Evolutionary conservation across 2,888 invertebrate genomes (phyloP).

Genomic region (Dioctria linearis): DNA sequence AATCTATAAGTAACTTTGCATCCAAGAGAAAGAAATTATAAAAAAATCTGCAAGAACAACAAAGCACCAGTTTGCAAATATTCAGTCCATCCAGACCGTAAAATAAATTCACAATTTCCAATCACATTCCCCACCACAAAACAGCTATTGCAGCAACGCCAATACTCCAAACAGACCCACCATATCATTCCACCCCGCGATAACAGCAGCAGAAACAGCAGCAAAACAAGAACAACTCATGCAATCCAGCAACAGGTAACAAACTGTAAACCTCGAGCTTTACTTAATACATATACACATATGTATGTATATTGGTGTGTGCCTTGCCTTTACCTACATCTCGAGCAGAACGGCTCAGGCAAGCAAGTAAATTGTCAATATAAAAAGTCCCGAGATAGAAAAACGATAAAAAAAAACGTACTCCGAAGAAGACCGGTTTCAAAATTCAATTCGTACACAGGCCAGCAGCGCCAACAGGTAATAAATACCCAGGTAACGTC

Average conservation of each 20-base stretch:
- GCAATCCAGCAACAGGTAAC: background rate
- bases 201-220: background rate
- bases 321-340: background rate
- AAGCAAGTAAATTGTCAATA: conserved; percentile 34
- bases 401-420: conserved; percentile 12
- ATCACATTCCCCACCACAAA: background rate
- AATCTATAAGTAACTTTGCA: background rate
- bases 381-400: conserved; percentile 19
- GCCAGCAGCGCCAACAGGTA: conserved; percentile 21
- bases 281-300: background rate
- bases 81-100: background rate
- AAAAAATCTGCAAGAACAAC: background rate
- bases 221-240: background rate
- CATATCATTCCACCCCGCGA: no score
- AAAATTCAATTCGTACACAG: conserved; percentile 25
- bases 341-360: conserved; percentile 5
- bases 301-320: background rate
- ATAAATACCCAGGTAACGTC: conserved; percentile 19
- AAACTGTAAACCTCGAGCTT: conserved; percentile 9
- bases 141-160: background rate
- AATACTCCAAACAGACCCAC: background rate
- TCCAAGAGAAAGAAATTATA: background rate
- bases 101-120: conserved; percentile 1
- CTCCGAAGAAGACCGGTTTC: conserved; percentile 16
- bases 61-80: background rate